phyloP scores from a whole-genome alignment of 2,113 vertebrate genomes.

The Aegithalos caudatus region DNA sequence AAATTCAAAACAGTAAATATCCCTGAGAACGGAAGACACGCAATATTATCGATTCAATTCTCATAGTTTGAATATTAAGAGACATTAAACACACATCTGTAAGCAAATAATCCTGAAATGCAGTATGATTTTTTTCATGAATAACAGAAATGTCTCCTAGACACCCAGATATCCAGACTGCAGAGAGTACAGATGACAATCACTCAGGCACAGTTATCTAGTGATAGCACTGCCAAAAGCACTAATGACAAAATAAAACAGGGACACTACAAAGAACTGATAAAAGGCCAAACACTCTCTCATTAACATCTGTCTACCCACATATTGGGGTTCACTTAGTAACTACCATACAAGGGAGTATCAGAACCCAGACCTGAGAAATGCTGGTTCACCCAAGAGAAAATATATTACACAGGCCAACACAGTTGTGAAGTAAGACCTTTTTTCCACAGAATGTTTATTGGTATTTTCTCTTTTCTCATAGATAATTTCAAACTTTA shows the following conservation, averaged over 20 bases:
- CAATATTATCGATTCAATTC: not conserved
- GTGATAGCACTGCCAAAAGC: not conserved
- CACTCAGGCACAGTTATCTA: not conserved
- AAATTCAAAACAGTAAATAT: not conserved
- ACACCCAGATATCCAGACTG: not conserved
- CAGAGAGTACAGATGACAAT: not conserved
- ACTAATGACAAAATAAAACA: not conserved
- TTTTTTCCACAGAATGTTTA: not conserved
- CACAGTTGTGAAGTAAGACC: not conserved
- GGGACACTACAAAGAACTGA: not conserved
- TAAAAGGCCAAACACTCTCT: not conserved
- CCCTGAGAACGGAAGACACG: not conserved
- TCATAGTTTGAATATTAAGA: not conserved
- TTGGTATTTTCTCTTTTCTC: not conserved
- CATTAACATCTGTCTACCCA: not conserved
- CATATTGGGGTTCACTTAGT: not conserved
- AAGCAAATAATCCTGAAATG: not conserved
- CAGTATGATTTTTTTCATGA: too few relatives aligned
- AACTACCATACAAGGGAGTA: not conserved
- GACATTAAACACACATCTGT: not conserved
- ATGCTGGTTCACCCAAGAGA: not conserved
- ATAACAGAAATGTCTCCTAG: not conserved
- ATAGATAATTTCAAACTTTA: not conserved
- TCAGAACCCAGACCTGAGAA: not conserved
- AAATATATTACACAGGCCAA: not conserved